Percentiles rank a stretch among this genome's conserved stretches.
phyloP scores from a whole-genome alignment of 1,140 invertebrate species.

The Archivesica marissinica region DNA sequence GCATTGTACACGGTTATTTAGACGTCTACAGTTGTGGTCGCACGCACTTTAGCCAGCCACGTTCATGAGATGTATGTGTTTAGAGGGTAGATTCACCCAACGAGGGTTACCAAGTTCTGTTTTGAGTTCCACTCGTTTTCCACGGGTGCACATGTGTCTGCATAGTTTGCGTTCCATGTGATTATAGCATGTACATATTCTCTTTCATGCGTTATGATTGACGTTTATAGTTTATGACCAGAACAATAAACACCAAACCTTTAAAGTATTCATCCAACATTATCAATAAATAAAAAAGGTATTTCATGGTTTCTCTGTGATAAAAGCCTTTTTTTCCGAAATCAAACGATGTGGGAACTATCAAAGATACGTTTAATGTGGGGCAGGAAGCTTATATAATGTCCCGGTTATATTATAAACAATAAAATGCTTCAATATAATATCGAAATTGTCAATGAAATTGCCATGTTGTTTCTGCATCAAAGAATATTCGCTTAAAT shows the following conservation, averaged over 20 bases:
- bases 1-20: no score
- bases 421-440: constrained; percentile 18
- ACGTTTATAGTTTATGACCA: constrained; percentile 47
- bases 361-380: constrained; percentile 1
- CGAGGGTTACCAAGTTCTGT: no score
- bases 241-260: constrained; percentile 12
- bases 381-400: constrained; percentile 1
- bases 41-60: no score
- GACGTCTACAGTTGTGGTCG: no score
- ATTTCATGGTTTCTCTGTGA: not conserved
- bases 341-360: constrained; percentile 6
- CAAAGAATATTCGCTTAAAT: not conserved
- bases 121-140: no score
- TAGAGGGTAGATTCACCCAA: no score
- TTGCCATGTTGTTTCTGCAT: not conserved
- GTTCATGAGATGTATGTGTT: no score
- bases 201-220: constrained; percentile 47
- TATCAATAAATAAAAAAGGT: constrained; percentile 50
- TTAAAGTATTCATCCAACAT: constrained; percentile 36
- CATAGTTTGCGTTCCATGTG: not conserved
- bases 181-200: not conserved
- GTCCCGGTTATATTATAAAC: not conserved
- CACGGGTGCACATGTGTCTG: no score
- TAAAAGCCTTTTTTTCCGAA: not conserved
- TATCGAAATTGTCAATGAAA: not conserved